phyloP scores from a whole-genome alignment of 2,113 vertebrate genomes.

The Myotis davidii region DNA sequence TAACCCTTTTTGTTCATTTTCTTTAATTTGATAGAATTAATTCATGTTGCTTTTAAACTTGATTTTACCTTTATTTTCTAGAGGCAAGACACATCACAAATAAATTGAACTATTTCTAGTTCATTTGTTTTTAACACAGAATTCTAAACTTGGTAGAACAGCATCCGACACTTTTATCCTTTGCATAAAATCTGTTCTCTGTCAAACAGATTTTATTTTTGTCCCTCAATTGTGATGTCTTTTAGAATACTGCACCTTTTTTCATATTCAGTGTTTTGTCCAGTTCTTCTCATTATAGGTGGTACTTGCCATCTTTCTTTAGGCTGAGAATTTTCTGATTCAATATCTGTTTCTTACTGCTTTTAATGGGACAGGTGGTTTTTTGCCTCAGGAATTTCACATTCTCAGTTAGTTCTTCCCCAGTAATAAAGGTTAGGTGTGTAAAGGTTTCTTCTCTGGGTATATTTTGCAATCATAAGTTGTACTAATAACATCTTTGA shows the following conservation, averaged over 20 bases:
- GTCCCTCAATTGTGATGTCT: neutral
- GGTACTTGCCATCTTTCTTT: neutral
- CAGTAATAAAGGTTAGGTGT: neutral
- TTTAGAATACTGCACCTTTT: neutral
- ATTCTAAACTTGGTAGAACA: neutral
- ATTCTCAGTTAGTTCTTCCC: constrained; percentile 10
- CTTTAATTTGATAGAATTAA: constrained; percentile 10
- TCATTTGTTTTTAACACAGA: constrained; percentile 25
- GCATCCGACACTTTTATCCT: neutral
- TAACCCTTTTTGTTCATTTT: neutral
- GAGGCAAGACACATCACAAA: neutral
- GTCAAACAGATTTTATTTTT: neutral
- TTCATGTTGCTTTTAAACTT: constrained; percentile 48
- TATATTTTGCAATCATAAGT: neutral
- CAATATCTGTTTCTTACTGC: neutral
- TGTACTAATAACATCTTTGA: neutral
- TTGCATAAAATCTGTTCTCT: constrained; percentile 1
- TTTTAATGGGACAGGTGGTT: neutral
- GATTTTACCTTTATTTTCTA: constrained; percentile 24
- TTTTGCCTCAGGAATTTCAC: neutral
- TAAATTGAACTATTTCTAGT: neutral
- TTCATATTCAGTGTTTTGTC: neutral
- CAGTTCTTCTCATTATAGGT: neutral
- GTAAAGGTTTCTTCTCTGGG: neutral
- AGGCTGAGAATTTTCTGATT: constrained; percentile 1